A percentile compares a stretch with the other conserved stretches of the same genome.
Conservation (phyloP, 2,888 invertebrate genomes). For the Cephus rjabovi region DNA sequence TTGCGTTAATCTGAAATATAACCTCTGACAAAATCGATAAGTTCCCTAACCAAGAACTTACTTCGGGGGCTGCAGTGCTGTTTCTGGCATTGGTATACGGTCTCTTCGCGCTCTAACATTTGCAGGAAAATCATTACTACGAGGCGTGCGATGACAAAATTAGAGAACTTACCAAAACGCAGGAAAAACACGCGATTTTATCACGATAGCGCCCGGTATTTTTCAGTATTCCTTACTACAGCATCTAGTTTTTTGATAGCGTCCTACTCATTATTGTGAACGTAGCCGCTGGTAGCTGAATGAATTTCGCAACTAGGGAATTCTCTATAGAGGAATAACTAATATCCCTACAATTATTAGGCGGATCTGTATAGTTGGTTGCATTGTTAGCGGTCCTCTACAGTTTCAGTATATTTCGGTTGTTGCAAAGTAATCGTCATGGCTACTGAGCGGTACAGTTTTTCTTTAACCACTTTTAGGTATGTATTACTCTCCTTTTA, state of each 20-base stretch:
- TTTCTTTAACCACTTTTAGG: slow-evolving; percentile 92
- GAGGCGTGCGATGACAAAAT: slow-evolving; percentile 5
- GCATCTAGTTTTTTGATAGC: not conserved
- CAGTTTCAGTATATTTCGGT: slow-evolving; percentile 30
- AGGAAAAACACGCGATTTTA: slow-evolving; percentile 3
- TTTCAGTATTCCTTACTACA: not conserved
- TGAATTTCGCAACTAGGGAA: not conserved
- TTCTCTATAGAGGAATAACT: not conserved
- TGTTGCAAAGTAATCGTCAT: slow-evolving; percentile 76
- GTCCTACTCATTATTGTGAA: not conserved
- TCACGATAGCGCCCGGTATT: not conserved
- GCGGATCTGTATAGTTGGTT: not conserved
- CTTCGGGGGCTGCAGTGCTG: slow-evolving; percentile 3
- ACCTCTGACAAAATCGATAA: not conserved
- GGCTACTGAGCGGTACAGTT: slow-evolving; percentile 97
- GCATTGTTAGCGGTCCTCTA: not conserved
- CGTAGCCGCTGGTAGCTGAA: not conserved
- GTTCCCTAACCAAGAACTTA: slow-evolving; percentile 7
- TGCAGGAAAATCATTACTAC: slow-evolving; percentile 8
- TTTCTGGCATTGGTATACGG: slow-evolving; percentile 5
- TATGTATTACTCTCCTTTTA: slow-evolving; percentile 58
- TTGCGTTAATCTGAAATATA: not conserved
- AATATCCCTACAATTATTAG: not conserved
- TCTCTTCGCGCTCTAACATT: slow-evolving; percentile 7
- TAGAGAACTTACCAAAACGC: slow-evolving; percentile 1